Evolutionary conservation across 2,113 vertebrate species (phyloP), one percentile per base, ranked within the genome.

Genomic region (Callipepla squamata): DNA sequence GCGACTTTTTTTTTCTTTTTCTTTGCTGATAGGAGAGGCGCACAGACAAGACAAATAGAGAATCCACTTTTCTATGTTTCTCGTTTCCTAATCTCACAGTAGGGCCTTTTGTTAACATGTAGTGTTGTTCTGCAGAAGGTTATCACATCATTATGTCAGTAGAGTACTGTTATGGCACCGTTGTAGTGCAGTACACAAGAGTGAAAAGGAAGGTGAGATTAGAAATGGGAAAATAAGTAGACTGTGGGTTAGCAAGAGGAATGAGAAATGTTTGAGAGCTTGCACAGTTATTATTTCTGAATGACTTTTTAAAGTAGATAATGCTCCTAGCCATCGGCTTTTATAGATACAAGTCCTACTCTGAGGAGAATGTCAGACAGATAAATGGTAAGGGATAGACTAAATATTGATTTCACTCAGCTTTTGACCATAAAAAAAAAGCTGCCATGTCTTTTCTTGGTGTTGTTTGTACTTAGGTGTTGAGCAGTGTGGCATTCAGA

Each of bases 331-430:
- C 20, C 21, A 32, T 72, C 40, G 30, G 11, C 18, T 93, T 85
- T 89, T 75, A 83, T 18, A 61, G 19, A 28, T 62, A 25, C 13
- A 65, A 84, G 50, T 44, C 44, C 20, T 89, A 59, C 34, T 55
- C 26, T 30, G 48, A 88, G n/a, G 36, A 75, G 23, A 48, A 50
- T 32, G 23, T 42, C 72, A 65, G 20, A 51, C 51, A n/a, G 11
- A 5, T 70, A 51, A 89, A 47, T 9, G 47, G 20, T 53, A 62
- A 80, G 30, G 30, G 70, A 13, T 22, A 83, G 59, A 45, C 62
- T 63, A 55, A 90, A 62, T 89, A 59, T 36, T 94, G n/a, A 45
- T 94, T 61, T 45, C 53, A 80, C n/a, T 65, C 30, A 42, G 23
- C 6, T 85, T 91, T 85, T 80, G 11, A n/a, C 66, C 2, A 5